These are phyloP conservation scores for Erebia epiphron DNA, from an alignment of 2,888 invertebrate genomes.

Conservation along the genomic window DNA sequence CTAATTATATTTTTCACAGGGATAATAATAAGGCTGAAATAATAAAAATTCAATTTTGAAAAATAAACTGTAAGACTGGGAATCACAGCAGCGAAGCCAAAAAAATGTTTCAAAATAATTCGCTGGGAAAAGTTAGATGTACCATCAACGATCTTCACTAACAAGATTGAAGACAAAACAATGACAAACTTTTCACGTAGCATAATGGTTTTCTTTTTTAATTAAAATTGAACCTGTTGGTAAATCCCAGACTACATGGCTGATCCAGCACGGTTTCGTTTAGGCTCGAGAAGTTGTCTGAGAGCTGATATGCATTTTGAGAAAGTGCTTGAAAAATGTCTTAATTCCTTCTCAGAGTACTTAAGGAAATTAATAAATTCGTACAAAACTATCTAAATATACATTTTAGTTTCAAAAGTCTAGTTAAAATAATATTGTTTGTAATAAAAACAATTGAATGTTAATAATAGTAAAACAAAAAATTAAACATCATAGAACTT, in stretches of 20 bases:
- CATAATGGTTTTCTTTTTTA: slow-evolving; percentile 18
- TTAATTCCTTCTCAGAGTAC: too few relatives aligned
- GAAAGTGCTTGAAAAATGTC: background rate
- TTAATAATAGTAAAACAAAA: too few relatives aligned
- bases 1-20: too few relatives aligned
- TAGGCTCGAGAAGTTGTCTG: background rate
- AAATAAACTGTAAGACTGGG: background rate
- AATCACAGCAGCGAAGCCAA: background rate
- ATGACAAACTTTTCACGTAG: slow-evolving; percentile 16
- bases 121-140: background rate
- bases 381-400: too few relatives aligned
- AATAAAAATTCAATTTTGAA: background rate
- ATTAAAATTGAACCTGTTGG: slow-evolving; percentile 14
- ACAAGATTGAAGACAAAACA: slow-evolving; percentile 22
- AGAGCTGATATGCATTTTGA: background rate
- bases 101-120: background rate
- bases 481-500: too few relatives aligned
- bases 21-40: background rate
- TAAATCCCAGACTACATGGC: background rate
- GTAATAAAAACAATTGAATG: too few relatives aligned
- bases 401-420: too few relatives aligned
- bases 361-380: too few relatives aligned
- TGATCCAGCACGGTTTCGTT: background rate
- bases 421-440: too few relatives aligned
- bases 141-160: slow-evolving; percentile 18